Base-by-base conservation (phyloP, 1,140 invertebrate genomes). In the Polyergus mexicanus region DNA sequence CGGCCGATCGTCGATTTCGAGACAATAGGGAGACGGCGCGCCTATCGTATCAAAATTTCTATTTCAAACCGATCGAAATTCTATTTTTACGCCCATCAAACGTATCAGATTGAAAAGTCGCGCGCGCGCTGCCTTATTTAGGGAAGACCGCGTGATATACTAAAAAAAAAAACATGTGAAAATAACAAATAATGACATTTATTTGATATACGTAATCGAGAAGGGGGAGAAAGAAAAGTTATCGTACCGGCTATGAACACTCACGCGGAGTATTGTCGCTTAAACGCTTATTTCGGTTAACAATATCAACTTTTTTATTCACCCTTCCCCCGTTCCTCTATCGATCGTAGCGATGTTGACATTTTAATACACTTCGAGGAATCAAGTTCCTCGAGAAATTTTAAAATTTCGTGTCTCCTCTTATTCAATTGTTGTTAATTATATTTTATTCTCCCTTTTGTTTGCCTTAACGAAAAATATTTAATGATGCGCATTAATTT, bases 1-100 rank as follows among this genome's bases (percentile, higher is more conserved):
- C 72, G 81, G 44, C 35, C 60, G 32, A 76, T 83, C 78, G 51
- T 84, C 35, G 78, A 72, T 83, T 60, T 13, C 68, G 78, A 83
- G 78, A 83, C 78, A 83, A 83, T 83, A 60, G 78, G 41, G 51
- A 38, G 41, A 11, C 19, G 35, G 72, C 41, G 47, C 65, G 32
- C 16, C 19, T 38, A 32, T 65, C 38, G 41, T 7, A n/a, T 7
- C 13, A 80, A 81, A 81, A 58, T 81, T 72, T 44, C 54, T 81
- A 69, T 60, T 71, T 72, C 35, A n/a, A 25, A 11, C 6, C 78
- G 38, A 22, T 19, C 16, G 25, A 60, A 25, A 62, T 35, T 83
- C 54, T 44, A 74, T 44, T 74, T 81, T 74, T 32, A 32, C 38
- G 25, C 19, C 51, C 1, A 22, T 71, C n/a, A 41, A 47, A 60